phyloP scores from a whole-genome alignment of 2,888 invertebrate species.

The Hofmannophila pseudospretella region DNA sequence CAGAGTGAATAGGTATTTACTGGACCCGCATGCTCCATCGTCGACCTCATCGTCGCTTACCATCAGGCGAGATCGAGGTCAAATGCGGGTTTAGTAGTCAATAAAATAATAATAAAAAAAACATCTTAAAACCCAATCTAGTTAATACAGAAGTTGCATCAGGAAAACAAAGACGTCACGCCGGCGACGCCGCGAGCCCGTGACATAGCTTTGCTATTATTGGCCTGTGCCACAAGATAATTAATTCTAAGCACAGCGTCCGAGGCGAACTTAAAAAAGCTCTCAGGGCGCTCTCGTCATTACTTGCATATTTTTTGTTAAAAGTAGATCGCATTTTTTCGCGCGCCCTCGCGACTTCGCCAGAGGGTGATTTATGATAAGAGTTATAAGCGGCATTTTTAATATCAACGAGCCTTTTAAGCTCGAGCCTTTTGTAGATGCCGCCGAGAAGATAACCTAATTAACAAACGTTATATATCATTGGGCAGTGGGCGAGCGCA shows the following conservation, averaged over 20 bases:
- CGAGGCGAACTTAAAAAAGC: slow-evolving; percentile 64
- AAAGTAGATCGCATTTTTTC: slow-evolving; percentile 60
- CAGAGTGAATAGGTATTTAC: too few relatives aligned
- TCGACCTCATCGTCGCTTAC: too few relatives aligned
- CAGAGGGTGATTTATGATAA: slow-evolving; percentile 74
- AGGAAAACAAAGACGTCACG: slow-evolving; percentile 12
- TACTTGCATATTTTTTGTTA: slow-evolving; percentile 76
- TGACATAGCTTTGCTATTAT: slow-evolving; percentile 35
- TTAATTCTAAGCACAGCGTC: slow-evolving; percentile 65
- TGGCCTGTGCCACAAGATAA: slow-evolving; percentile 35
- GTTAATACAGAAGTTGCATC: not conserved
- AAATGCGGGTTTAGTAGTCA: too few relatives aligned
- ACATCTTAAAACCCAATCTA: too few relatives aligned
- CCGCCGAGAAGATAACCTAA: slow-evolving; percentile 72
- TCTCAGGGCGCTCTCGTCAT: slow-evolving; percentile 67
- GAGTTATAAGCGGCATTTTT: slow-evolving; percentile 70
- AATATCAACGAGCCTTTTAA: slow-evolving; percentile 73
- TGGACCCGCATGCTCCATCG: too few relatives aligned
- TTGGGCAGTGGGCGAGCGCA: slow-evolving; percentile 51
- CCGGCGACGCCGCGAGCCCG: not conserved
- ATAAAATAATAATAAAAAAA: too few relatives aligned
- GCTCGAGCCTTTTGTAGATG: slow-evolving; percentile 61
- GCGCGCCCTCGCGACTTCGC: slow-evolving; percentile 63
- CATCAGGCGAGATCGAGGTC: too few relatives aligned
- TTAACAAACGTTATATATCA: slow-evolving; percentile 74